These are phyloP conservation scores for Patagioenas fasciata DNA, from an alignment of 2,113 vertebrate genomes.

Conservation along the genomic window DNA sequence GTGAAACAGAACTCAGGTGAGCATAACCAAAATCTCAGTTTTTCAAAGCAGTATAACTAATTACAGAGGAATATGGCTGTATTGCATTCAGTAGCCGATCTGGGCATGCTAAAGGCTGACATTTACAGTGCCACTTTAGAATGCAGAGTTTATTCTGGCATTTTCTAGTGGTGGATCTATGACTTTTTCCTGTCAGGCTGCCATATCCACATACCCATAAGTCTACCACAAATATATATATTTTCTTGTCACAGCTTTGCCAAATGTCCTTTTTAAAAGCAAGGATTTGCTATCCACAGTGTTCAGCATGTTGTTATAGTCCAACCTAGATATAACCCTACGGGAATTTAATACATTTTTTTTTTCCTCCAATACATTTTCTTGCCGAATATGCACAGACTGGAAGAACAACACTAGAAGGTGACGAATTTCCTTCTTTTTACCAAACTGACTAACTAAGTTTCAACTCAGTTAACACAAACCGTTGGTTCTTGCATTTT, in stretches of 20 bases:
- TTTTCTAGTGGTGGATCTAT: slow-evolving; percentile 54
- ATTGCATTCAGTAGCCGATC: slow-evolving; percentile 21
- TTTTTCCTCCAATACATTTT: not conserved
- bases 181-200: slow-evolving; percentile 60
- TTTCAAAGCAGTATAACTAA: not conserved
- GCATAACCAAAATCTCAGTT: not conserved
- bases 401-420: not conserved
- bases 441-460: not conserved
- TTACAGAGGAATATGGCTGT: not conserved
- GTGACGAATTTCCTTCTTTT: not conserved
- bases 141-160: slow-evolving; percentile 47
- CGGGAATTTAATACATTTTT: not conserved
- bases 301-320: not conserved
- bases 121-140: slow-evolving; percentile 49
- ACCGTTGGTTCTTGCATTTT: not conserved
- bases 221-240: slow-evolving; percentile 51
- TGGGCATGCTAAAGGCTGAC: slow-evolving; percentile 6
- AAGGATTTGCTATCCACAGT: slow-evolving; percentile 23
- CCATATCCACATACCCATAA: slow-evolving; percentile 63
- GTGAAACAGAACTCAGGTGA: not conserved
- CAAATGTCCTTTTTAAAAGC: slow-evolving; percentile 24
- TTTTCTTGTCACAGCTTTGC: slow-evolving; percentile 51
- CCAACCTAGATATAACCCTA: not conserved
- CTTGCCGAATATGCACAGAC: not conserved
- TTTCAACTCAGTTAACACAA: not conserved